Percentiles rank a stretch among this genome's conserved stretches.
These are phyloP conservation scores for Sinocyclocheilus maitianheensis DNA, from an alignment of 2,113 vertebrate species.

Conservation along the genomic window DNA sequence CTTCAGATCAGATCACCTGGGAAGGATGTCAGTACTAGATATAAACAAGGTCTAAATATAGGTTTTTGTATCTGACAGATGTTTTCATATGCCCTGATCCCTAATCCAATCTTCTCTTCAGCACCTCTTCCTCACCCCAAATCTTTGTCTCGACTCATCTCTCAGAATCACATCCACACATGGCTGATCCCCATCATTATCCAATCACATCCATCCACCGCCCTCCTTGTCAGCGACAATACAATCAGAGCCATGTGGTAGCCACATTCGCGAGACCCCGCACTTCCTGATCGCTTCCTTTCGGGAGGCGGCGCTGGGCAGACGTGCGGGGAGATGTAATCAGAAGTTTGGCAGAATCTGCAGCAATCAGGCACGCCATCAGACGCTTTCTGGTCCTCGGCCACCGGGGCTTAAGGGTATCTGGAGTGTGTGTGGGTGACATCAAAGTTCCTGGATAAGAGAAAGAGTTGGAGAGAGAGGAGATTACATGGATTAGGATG, in stretches of 20 bases:
- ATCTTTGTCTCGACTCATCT: conserved; percentile 34
- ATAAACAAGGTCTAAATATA: not conserved
- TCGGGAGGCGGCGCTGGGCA: conserved; percentile 9
- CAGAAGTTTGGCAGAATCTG: conserved; percentile 42
- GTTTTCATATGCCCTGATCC: conserved; percentile 20
- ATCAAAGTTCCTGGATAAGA: conserved; percentile 47
- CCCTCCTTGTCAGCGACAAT: conserved; percentile 17
- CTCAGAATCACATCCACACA: conserved; percentile 32
- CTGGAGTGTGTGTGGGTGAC: conserved; percentile 35
- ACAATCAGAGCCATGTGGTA: conserved; percentile 24
- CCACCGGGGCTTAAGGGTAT: conserved; percentile 48
- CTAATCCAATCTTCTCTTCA: conserved; percentile 16
- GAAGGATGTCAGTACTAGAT: not conserved
- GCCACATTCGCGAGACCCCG: not conserved
- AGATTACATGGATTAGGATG: conserved; percentile 41
- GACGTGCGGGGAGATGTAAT: conserved; percentile 36
- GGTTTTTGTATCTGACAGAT: conserved; percentile 10
- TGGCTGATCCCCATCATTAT: conserved; percentile 37
- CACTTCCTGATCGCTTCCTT: conserved; percentile 35
- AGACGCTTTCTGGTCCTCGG: conserved; percentile 28
- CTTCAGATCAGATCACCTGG: not conserved
- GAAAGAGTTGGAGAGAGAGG: conserved; percentile 16
- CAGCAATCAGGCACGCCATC: conserved; percentile 42
- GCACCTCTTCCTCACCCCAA: conserved; percentile 11
- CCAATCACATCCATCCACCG: conserved; percentile 34